A percentile compares a stretch with the other conserved stretches of the same genome.
phyloP scores from a whole-genome alignment of 2,113 vertebrate species.

The Poeciliopsis turrubarensis region DNA sequence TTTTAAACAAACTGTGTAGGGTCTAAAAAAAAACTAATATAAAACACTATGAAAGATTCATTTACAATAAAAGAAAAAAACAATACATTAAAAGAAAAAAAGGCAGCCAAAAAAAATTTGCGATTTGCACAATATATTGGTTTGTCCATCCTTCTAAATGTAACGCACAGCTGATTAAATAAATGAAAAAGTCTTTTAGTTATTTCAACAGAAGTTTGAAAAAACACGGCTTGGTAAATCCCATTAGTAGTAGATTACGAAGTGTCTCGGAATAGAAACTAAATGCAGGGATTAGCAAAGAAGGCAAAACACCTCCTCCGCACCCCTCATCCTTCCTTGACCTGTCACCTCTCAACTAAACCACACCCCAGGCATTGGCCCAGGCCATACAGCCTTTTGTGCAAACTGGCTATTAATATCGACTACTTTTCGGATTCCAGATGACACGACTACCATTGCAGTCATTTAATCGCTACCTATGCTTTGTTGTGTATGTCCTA shows the following conservation, averaged over 20 bases:
- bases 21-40: background rate
- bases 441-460: background rate
- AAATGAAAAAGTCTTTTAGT: constrained; percentile 22
- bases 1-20: background rate
- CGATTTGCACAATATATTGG: too few relatives aligned
- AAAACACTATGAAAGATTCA: background rate
- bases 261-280: constrained; percentile 72
- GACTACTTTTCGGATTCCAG: background rate
- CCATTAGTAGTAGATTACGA: constrained; percentile 73
- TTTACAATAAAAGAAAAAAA: background rate
- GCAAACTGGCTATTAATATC: background rate
- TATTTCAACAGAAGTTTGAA: constrained; percentile 11
- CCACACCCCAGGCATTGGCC: constrained; percentile 28
- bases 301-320: constrained; percentile 31
- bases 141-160: background rate
- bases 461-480: background rate
- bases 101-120: background rate
- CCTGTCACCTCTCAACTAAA: constrained; percentile 32
- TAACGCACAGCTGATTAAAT: background rate
- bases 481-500: background rate
- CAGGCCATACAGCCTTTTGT: background rate
- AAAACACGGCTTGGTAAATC: constrained; percentile 66
- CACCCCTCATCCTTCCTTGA: constrained; percentile 24
- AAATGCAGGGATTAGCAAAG: constrained; percentile 73
- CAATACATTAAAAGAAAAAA: background rate